Percentiles rank a stretch among this genome's conserved stretches.
Evolutionary conservation across 2,113 vertebrate genomes (phyloP).

Genomic region (Macrotis lagotis): DNA sequence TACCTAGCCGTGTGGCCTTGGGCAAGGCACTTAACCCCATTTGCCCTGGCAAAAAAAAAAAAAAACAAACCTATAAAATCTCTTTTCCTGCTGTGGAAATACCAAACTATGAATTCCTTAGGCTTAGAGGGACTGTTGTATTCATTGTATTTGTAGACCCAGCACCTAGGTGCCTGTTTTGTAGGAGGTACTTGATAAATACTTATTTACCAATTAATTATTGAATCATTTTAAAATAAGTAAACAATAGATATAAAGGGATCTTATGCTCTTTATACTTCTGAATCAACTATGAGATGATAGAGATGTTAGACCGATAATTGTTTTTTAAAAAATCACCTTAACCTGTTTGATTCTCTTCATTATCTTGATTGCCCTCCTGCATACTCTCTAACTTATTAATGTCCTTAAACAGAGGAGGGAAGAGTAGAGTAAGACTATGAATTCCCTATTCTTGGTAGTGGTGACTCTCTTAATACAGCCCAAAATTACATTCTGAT

Average conservation of each 20-base stretch:
- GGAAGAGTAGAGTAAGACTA: neutral
- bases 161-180: neutral
- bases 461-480: neutral
- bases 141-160: neutral
- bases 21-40: too few relatives aligned
- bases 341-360: neutral
- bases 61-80: too few relatives aligned
- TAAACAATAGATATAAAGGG: neutral
- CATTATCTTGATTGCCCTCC: neutral
- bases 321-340: neutral
- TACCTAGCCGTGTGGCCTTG: too few relatives aligned
- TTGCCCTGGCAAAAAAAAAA: too few relatives aligned
- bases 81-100: neutral
- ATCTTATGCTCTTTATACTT: neutral
- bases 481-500: neutral
- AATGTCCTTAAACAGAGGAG: neutral
- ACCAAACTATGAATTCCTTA: neutral
- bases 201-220: neutral
- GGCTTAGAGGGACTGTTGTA: neutral
- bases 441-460: neutral
- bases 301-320: neutral
- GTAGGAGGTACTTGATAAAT: neutral
- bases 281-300: neutral
- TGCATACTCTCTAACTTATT: neutral
- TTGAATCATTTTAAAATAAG: neutral